Percentiles rank a stretch among this genome's conserved stretches.
Evolutionary conservation across 2,113 vertebrate species (phyloP).

Genomic region (Plestiodon gilberti): DNA sequence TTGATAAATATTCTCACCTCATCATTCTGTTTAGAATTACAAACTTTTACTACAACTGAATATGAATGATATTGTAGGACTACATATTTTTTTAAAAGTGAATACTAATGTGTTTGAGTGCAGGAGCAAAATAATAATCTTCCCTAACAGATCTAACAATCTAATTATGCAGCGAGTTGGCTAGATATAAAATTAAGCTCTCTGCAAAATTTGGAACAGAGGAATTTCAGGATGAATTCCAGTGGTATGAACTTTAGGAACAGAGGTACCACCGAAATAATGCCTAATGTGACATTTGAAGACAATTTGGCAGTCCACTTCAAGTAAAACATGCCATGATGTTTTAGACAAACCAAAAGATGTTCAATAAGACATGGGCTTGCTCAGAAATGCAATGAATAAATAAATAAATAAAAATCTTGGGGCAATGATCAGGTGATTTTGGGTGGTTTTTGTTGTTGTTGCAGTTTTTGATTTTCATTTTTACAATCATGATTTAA

Average conservation of each 20-base stretch:
- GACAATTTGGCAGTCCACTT: neutral
- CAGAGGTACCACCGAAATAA: neutral
- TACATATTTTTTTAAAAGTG: neutral
- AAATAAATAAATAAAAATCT: neutral
- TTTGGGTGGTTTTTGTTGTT: too few species aligned
- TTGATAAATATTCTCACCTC: neutral
- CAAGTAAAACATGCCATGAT: neutral
- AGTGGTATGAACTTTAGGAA: neutral
- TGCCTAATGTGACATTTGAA: neutral
- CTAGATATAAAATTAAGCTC: neutral
- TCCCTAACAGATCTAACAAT: neutral
- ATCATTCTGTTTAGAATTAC: constrained; percentile 3
- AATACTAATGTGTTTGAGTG: neutral
- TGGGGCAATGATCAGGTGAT: neutral
- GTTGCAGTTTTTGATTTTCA: too few species aligned
- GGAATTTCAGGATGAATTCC: neutral
- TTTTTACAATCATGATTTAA: neutral
- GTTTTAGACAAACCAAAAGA: neutral
- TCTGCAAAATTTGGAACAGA: neutral
- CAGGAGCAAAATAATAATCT: neutral
- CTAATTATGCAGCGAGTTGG: neutral
- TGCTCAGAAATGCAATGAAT: neutral
- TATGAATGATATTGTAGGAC: neutral
- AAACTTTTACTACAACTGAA: neutral
- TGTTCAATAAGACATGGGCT: neutral